phyloP scores from a whole-genome alignment of 2,113 vertebrate genomes.

The Atlantisia rogersi region DNA sequence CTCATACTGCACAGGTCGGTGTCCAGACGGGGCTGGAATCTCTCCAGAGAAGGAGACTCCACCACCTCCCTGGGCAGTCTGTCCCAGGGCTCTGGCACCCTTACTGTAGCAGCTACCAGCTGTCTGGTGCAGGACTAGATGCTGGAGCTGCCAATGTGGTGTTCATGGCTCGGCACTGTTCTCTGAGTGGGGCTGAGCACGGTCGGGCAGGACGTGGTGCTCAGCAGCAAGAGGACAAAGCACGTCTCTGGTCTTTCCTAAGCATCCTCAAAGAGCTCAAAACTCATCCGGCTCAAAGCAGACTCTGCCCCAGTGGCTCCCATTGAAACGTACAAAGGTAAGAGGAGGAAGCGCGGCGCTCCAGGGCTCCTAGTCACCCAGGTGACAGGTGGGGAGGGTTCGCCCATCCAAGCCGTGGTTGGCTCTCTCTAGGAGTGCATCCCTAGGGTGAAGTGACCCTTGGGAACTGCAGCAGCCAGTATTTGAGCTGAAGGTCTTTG shows the following conservation, averaged over 20 bases:
- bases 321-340: conserved; percentile 86
- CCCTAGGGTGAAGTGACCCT: not conserved
- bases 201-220: rapidly evolving
- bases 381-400: not conserved
- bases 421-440: not conserved
- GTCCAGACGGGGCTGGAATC: too few relatives aligned
- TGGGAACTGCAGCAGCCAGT: not conserved
- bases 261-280: conserved; percentile 85
- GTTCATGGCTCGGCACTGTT: not conserved
- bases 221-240: not conserved
- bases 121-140: conserved; percentile 11
- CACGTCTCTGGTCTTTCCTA: conserved; percentile 70
- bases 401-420: rapidly evolving
- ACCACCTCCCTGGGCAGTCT: too few relatives aligned
- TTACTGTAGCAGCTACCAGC: not conserved
- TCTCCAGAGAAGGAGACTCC: too few relatives aligned
- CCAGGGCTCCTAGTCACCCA: not conserved
- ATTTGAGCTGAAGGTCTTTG: not conserved
- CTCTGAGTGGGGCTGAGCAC: not conserved
- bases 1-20: too few relatives aligned
- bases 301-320: conserved; percentile 82
- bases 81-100: too few relatives aligned
- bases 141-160: not conserved
- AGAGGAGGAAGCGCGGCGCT: conserved; percentile 5
- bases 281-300: conserved; percentile 83